A percentile compares a stretch with the other conserved stretches of the same genome.
phyloP scores from a whole-genome alignment of 2,888 invertebrate genomes.

The Globia sparganii region DNA sequence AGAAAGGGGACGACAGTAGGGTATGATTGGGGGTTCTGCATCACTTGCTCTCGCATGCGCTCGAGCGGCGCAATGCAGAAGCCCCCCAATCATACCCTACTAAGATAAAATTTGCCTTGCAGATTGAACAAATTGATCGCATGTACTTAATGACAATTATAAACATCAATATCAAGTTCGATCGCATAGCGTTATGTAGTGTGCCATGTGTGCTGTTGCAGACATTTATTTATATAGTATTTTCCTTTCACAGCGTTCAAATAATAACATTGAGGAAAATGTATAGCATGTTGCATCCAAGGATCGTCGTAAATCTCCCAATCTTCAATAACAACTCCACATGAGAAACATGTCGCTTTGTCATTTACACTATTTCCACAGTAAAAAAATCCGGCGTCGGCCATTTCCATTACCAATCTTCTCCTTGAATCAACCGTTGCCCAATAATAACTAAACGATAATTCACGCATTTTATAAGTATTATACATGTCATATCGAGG shows the following conservation, averaged over 20 bases:
- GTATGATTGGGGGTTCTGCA: no score
- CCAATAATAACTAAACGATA: neutral
- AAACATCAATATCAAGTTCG: no score
- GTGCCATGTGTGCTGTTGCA: no score
- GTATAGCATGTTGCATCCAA: neutral
- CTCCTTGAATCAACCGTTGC: neutral
- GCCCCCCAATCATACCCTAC: no score
- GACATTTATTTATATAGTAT: neutral
- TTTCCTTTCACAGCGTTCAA: neutral
- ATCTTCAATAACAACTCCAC: neutral
- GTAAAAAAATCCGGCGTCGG: neutral
- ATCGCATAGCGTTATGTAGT: no score
- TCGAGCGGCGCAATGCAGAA: no score
- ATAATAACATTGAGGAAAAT: neutral
- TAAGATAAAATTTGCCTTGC: no score
- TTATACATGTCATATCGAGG: neutral
- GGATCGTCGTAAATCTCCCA: neutral
- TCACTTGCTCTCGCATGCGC: no score
- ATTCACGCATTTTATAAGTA: neutral
- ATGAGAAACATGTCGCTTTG: neutral
- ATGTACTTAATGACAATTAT: no score
- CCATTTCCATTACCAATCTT: neutral
- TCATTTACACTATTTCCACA: neutral
- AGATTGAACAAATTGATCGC: no score
- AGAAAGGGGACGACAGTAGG: no score